Base-by-base conservation (phyloP, 1,140 invertebrate species). In the Diorhabda carinulata region DNA sequence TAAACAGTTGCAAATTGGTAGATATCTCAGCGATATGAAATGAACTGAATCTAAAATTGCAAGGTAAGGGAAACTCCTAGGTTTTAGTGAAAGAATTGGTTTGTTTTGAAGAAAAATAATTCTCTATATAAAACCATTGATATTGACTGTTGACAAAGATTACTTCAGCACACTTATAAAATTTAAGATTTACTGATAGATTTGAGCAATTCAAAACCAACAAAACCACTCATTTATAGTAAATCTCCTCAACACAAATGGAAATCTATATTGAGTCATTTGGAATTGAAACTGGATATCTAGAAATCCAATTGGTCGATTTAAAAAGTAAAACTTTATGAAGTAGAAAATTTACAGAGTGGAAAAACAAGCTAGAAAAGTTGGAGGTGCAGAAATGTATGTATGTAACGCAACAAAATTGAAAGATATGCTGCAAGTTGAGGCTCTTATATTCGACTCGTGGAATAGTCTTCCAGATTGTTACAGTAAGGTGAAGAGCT, bases 1-100 rank as follows among this genome's bases (percentile, higher is more conserved):
- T 64, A 71, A 75, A 69, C 77, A 73, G 72, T 68, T 78, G 61
- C 76, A 78, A 77, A 78, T 71, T 74, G 71, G 74, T 78, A 61
- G 73, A 78, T 71, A 67, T 78, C 65, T 76, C 73, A 72, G 56
- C 68, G 61, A 64, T 77, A 72, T 67, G 77, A 72, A 78, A 78
- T 76, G 65, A 78, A 25, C 25, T 25, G 25, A 25, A 25, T 25
- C 25, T 25, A 67, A 79, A 79, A 73, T 74, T 76, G 63, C 71
- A 78, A 74, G 73, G 71, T 60, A 78, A 74, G 67, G 72, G 71
- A 72, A 77, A 77, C 72, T 67, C 57, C 2, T 59, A 59, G 2
- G 10, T 59, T 59, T 59, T 59, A 2, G 57, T 59, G 62, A 64
- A 73, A 73, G 64, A 72, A 68, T 60, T 73, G 10, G 57, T 73